Base-by-base conservation (phyloP, 1,140 invertebrate genomes). In the Drosophila azteca region DNA sequence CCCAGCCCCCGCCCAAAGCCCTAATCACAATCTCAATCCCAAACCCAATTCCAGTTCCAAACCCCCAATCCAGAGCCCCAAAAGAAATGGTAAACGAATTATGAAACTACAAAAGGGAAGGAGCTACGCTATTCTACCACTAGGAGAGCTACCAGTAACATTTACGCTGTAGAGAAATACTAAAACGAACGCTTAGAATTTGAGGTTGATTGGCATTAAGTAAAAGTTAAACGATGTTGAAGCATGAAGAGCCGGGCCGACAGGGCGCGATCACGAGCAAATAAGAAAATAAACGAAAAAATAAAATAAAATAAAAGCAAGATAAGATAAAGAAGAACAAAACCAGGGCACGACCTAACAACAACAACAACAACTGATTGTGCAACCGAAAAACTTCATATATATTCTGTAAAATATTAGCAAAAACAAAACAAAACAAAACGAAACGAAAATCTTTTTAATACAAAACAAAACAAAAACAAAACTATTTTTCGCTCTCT, bases 131-230 rank as follows among this genome's bases (percentile, higher is more conserved):
- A 65, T 70, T 87, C 83, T 72, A 77, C 78, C 82, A 87, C 77
- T 79, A 71, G 76, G 71, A 67, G 68, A 58, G 74, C 70, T 78
- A 76, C 63, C 65, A 82, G 79, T 60, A 71, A 85, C 79, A 81
- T 77, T 68, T 77, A 85, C 83, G 82, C 79, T 77, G 72, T 90
- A 90, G 81, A 90, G 68, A 90, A 90, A 45, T 57, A 55, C 50
- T 41, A 69, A 55, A 74, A 84, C 70, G 77, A 88, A 88, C 83
- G 83, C 83, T 88, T 88, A 88, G 88, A 85, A 88, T 89, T 88
- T 89, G 83, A 88, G 83, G 83, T 88, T 88, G 83, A 88, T 88
- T 88, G 83, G 83, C 83, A 88, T 88, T 88, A 88, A 88, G 83
- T 81, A 87, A 88, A 72, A 83, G 69, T 69, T 85, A 84, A 88